Base-by-base conservation (phyloP, 2,797 vertebrate genomes). In the Melanotaenia maccullochi region DNA sequence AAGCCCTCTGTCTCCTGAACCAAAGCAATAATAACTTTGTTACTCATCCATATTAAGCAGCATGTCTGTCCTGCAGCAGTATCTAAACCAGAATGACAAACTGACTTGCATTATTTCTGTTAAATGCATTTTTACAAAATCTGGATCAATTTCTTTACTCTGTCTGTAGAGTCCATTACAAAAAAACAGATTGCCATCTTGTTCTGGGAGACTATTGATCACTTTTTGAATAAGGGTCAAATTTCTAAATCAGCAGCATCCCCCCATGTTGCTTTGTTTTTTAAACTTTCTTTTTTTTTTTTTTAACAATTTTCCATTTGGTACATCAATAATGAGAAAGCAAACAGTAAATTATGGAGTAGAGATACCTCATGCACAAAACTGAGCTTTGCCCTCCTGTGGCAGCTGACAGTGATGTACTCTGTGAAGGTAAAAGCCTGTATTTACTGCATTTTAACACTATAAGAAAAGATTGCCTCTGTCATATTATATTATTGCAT, bases 301-400 rank as follows among this genome's bases (percentile, higher is more conserved):
- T 82, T 78, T 77, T 83, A 86, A 84, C 72, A 87, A 89, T 85
- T 89, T 79, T 74, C 78, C 58, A 79, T 85, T 75, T 74, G 75
- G 68, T 71, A 85, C 65, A 85, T 78, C 79, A 79, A 72, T 56
- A 81, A 71, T 59, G 69, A 74, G 56, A 38, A 71, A 59, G 72
- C 60, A 82, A 71, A 82, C 60, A 85, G 82, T 62, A 75, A 74
- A 73, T 67, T 64, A 80, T 13, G 1, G 38, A 71, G 58, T 57
- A 71, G 60, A 70, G 58, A 68, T 52, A 60, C 74, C 60, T 87
- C 78, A 87, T 85, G 89, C 90, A 89, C 88, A 83, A 90, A 91
- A 91, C 90, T 80, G 88, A 84, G 42, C 42, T 75, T 32, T 73
- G 59, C 58, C 47, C 44, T 82, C 64, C 76, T 83, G 65, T 47